Evolutionary conservation across 2,888 invertebrate genomes (phyloP).

Genomic region (Panopea generosa): DNA sequence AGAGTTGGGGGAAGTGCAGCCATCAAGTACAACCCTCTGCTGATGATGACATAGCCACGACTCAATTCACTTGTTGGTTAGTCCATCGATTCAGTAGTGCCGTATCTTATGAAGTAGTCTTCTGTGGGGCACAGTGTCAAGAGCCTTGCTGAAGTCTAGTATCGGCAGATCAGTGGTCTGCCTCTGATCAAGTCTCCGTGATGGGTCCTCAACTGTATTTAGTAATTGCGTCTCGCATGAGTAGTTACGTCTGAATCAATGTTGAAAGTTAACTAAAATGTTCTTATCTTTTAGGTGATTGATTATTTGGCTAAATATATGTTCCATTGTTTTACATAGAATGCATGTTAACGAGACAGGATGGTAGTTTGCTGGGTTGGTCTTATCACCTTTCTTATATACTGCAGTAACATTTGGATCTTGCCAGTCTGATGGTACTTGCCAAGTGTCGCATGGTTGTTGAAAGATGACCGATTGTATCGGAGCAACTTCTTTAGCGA

Average conservation of each 20-base stretch:
- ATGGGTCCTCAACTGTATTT: slow-evolving; percentile 14
- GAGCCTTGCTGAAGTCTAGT: slow-evolving; percentile 18
- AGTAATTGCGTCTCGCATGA: slow-evolving; percentile 29
- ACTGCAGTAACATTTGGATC: too few species aligned
- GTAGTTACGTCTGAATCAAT: slow-evolving; percentile 17
- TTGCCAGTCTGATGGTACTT: too few species aligned
- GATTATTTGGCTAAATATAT: slow-evolving; percentile 25
- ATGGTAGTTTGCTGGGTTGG: not conserved
- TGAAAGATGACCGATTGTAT: too few species aligned
- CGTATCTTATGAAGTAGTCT: slow-evolving; percentile 24
- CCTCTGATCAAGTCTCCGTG: slow-evolving; percentile 17
- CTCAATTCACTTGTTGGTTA: slow-evolving; percentile 9
- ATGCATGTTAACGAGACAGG: not conserved
- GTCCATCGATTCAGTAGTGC: slow-evolving; percentile 25
- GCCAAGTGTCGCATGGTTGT: too few species aligned
- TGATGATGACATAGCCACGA: slow-evolving; percentile 13
- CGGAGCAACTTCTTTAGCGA: too few species aligned
- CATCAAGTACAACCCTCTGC: slow-evolving; percentile 12
- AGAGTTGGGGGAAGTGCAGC: slow-evolving; percentile 1
- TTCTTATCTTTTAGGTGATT: slow-evolving; percentile 10
- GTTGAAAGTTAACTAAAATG: slow-evolving; percentile 24
- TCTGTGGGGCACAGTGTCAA: slow-evolving; percentile 24
- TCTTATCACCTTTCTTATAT: not conserved
- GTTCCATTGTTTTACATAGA: not conserved
- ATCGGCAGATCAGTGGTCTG: slow-evolving; percentile 15